A percentile compares a stretch with the other conserved stretches of the same genome.
phyloP scores from a whole-genome alignment of 2,888 invertebrate species.

The Aspidiotus destructor region DNA sequence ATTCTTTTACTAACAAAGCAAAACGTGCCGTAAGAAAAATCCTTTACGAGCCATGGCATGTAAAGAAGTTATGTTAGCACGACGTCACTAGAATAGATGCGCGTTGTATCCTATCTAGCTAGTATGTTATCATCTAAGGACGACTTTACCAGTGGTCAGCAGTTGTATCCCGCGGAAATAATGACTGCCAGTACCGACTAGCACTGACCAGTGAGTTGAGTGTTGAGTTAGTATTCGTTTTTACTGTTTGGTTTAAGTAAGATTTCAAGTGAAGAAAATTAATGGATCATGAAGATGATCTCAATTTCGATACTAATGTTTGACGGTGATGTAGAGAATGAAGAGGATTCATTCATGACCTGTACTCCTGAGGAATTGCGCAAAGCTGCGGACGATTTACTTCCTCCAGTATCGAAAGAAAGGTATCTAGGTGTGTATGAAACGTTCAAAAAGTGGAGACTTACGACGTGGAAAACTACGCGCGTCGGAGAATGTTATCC shows the following conservation, averaged over 20 bases:
- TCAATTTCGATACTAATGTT: no score
- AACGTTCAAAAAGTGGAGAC: not conserved
- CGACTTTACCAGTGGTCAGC: not conserved
- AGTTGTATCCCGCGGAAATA: not conserved
- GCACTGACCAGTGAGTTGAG: no score
- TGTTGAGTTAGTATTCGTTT: no score
- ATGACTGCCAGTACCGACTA: no score
- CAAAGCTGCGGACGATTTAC: not conserved
- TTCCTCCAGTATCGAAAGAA: not conserved
- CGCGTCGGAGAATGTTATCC: not conserved
- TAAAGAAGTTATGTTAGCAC: not conserved
- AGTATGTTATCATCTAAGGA: no score
- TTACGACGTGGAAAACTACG: conserved; percentile 1
- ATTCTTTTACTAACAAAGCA: not conserved
- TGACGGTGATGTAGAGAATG: not conserved
- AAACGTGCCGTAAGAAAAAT: not conserved
- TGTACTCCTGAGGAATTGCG: conserved; percentile 1
- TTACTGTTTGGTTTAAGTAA: no score
- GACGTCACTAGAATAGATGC: not conserved
- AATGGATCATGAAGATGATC: no score
- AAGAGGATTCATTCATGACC: not conserved
- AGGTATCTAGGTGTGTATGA: not conserved
- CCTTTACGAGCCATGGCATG: conserved; percentile 1
- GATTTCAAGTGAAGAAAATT: not conserved
- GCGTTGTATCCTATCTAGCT: no score